Base-by-base conservation (phyloP, 2,888 invertebrate species). In the Trachelus troglodyta region DNA sequence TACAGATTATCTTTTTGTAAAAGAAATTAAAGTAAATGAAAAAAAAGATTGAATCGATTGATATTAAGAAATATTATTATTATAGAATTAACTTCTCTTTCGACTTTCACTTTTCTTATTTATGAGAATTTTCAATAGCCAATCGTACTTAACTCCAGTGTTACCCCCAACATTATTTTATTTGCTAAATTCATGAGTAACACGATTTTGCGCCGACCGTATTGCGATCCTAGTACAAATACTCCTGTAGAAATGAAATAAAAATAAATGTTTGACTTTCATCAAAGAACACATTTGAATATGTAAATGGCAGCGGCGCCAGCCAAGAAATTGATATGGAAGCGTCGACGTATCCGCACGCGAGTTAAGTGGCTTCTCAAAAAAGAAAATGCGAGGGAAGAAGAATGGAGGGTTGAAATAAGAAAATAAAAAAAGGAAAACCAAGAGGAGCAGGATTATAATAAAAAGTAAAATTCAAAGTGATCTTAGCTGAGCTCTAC, bases 191-290 rank as follows among this genome's bases (percentile, higher is more conserved):
- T 56, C 56, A 56, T 15, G 4, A 23, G 23, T 56, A 56, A 56
- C 56, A 23, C 56, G 23, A 23, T 56, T 23, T 56, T 23, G 56
- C 9, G 6, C 9, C 6, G 23, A 56, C 23, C 56, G 9, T 23
- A 56, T 56, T 56, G 23, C 9, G 56, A 31, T 12, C 71, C 11
- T 33, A 31, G 31, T 71, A 71, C 71, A 71, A 71, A 15, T 23
- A 23, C 23, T 56, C 23, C 9, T 56, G 23, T 0, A 56, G 23
- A 56, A 56, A 33, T 71, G 15, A 71, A 31, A 33, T 33, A 33
- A 33, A 71, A 71, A 71, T 31, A 33, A 71, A 33, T 71, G 71
- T 71, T 71, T 71, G 71, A 71, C 31, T 33, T 71, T 71, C 71
- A 71, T 71, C 71, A 71, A 56, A 56, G 56, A 56, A 56, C 12